These are phyloP conservation scores for Cotesia congregata DNA, from an alignment of 2,888 invertebrate genomes.

Conservation along the genomic window DNA sequence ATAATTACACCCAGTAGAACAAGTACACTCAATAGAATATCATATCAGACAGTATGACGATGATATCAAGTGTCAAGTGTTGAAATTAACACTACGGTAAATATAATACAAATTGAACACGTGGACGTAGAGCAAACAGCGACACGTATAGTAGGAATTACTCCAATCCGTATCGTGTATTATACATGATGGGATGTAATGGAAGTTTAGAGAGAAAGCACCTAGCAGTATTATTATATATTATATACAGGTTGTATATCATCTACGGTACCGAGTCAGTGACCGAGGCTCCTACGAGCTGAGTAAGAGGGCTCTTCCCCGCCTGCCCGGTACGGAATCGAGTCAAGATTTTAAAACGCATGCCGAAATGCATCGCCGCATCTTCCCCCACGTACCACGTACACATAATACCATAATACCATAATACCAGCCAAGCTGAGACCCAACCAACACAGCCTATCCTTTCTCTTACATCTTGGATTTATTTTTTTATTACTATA, in stretches of 20 bases:
- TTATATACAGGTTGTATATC: constrained; percentile 4
- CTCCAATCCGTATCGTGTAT: no score
- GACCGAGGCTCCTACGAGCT: constrained; percentile 18
- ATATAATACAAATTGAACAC: neutral
- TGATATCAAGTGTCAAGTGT: neutral
- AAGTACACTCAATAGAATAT: no score
- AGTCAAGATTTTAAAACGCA: neutral
- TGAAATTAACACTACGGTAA: neutral
- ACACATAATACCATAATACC: no score
- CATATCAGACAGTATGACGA: neutral
- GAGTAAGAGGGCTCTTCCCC: constrained; percentile 22
- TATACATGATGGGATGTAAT: no score
- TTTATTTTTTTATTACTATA: constrained; percentile 1
- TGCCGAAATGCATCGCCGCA: constrained; percentile 33
- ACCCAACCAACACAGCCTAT: neutral
- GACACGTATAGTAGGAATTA: neutral
- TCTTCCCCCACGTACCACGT: constrained; percentile 7
- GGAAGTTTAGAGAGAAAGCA: neutral
- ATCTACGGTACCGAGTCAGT: constrained; percentile 31
- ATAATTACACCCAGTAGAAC: no score
- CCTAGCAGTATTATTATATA: neutral
- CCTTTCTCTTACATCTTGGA: constrained; percentile 9
- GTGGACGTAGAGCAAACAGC: neutral
- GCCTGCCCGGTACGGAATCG: constrained; percentile 19
- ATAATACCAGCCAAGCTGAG: neutral